A percentile compares a stretch with the other conserved stretches of the same genome.
Evolutionary conservation across 2,797 vertebrate genomes (phyloP).

Genomic region (Staurois parvus): DNA sequence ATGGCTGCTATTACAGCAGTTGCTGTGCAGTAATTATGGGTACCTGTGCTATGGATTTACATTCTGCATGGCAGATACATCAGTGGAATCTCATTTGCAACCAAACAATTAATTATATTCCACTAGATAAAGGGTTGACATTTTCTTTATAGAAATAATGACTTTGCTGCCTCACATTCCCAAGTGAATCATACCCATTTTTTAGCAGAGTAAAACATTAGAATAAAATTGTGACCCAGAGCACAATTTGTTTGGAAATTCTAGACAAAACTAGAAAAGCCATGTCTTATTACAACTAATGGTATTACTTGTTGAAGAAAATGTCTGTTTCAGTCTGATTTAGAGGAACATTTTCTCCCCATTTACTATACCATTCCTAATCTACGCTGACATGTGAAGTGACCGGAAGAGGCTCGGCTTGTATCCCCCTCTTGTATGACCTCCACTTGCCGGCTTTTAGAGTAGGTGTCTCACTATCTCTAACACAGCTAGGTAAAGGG

Average conservation of each 20-base stretch:
- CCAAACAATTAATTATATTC: slow-evolving; percentile 37
- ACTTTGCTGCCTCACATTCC: not conserved
- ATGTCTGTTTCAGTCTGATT: not conserved
- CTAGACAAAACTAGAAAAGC: not conserved
- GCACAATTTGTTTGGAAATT: not conserved
- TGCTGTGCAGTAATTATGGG: slow-evolving; percentile 42
- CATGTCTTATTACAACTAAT: not conserved
- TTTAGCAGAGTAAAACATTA: slow-evolving; percentile 3
- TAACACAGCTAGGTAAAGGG: not conserved
- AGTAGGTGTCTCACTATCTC: slow-evolving; percentile 1
- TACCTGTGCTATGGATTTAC: slow-evolving; percentile 29
- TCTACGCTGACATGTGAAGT: not conserved
- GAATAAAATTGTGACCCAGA: not conserved
- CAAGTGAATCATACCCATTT: slow-evolving; percentile 6
- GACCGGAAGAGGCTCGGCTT: not conserved
- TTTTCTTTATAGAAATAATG: slow-evolving; percentile 44
- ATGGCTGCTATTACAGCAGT: not conserved
- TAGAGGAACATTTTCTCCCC: not conserved
- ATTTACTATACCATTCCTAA: not conserved
- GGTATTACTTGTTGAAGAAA: not conserved
- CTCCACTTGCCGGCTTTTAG: not conserved
- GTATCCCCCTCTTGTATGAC: not conserved
- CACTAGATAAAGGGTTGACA: slow-evolving; percentile 33
- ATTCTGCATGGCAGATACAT: slow-evolving; percentile 29
- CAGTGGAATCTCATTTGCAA: slow-evolving; percentile 28